A percentile compares a stretch with the other conserved stretches of the same genome.
phyloP scores from a whole-genome alignment of 1,140 invertebrate genomes.

The Drosophila nannoptera region DNA sequence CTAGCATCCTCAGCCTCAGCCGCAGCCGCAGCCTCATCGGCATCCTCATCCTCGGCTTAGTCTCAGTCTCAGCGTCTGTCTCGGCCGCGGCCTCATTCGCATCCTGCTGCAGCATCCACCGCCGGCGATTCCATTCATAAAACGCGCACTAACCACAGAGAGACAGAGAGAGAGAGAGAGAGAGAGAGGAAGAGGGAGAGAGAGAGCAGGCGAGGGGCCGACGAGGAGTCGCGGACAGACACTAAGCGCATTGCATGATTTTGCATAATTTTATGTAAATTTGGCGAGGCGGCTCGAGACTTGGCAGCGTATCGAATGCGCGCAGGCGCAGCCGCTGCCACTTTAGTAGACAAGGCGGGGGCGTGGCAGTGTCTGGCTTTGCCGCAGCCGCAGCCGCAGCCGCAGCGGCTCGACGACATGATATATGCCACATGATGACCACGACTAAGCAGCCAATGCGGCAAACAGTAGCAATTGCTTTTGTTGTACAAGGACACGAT shows the following conservation, averaged over 20 bases:
- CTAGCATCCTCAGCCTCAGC: slow-evolving; percentile 26
- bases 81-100: not conserved
- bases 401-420: slow-evolving; percentile 56
- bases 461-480: slow-evolving; percentile 78
- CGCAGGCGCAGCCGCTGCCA: slow-evolving; percentile 29
- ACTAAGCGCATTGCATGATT: slow-evolving; percentile 78
- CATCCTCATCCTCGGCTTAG: slow-evolving; percentile 9
- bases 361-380: slow-evolving; percentile 59
- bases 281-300: slow-evolving; percentile 51
- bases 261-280: slow-evolving; percentile 79
- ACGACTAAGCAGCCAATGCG: slow-evolving; percentile 56
- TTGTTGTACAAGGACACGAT: slow-evolving; percentile 78
- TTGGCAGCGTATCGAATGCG: slow-evolving; percentile 30
- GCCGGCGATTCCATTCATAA: slow-evolving; percentile 69
- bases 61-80: no score
- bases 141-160: slow-evolving; percentile 54
- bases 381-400: slow-evolving; percentile 14
- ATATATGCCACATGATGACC: slow-evolving; percentile 75
- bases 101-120: slow-evolving; percentile 11
- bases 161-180: not conserved
- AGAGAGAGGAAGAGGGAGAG: not conserved
- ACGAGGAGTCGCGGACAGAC: slow-evolving; percentile 50
- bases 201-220: slow-evolving; percentile 1
- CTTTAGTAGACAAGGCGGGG: slow-evolving; percentile 44
- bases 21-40: slow-evolving; percentile 7